These are phyloP conservation scores for Micrasema minimum DNA, from an alignment of 1,140 invertebrate species.

Conservation along the genomic window DNA sequence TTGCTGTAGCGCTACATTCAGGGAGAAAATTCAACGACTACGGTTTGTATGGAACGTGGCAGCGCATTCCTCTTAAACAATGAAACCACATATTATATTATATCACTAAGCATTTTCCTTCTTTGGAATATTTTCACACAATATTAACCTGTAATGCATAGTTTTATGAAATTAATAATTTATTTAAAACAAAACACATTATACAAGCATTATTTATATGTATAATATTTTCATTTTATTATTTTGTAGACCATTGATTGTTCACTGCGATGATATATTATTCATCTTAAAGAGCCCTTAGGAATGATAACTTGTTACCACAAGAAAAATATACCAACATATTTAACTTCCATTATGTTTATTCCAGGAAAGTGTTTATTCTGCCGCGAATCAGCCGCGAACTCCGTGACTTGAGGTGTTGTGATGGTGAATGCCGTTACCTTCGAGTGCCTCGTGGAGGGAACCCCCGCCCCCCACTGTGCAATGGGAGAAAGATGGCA, in stretches of 20 bases:
- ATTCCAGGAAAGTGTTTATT: conserved; percentile 76
- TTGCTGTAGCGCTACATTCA: too few relatives aligned
- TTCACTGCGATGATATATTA: neutral
- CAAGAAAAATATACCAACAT: neutral
- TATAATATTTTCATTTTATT: neutral
- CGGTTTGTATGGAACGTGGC: too few relatives aligned
- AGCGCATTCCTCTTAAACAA: too few relatives aligned
- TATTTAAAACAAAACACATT: neutral
- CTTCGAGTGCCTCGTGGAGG: conserved; percentile 79
- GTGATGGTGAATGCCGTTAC: conserved; percentile 83
- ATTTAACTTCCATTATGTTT: conserved; percentile 28
- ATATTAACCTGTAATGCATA: neutral
- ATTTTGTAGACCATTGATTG: neutral
- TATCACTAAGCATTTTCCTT: neutral
- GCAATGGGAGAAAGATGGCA: conserved; percentile 83
- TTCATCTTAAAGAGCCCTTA: neutral
- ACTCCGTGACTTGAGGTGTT: conserved; percentile 80
- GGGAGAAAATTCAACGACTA: too few relatives aligned
- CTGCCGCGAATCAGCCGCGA: conserved; percentile 77
- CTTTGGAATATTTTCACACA: neutral
- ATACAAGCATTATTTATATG: neutral
- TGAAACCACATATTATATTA: neutral
- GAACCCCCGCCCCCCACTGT: conserved; percentile 74
- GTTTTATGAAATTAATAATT: neutral
- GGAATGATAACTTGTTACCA: neutral